Base-by-base conservation (phyloP, 2,797 vertebrate genomes). In the Cossypha polioptera region DNA sequence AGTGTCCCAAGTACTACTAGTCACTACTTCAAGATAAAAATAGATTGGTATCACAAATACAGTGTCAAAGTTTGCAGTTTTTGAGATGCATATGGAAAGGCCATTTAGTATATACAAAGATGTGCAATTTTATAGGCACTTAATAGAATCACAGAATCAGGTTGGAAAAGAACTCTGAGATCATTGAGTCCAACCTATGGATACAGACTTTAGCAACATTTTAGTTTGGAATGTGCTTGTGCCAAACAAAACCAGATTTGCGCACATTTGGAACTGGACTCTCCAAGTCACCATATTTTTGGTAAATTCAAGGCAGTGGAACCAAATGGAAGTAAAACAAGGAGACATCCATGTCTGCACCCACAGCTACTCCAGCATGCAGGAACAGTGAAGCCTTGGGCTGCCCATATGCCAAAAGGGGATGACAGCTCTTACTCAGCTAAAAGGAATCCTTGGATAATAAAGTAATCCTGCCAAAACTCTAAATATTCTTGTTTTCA, bases 311-410 rank as follows among this genome's bases (percentile, higher is more conserved):
- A 86, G 48, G 33, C 43, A 63, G 12, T 45, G 31, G 16, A 19
- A 71, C 4, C 1, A 3, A 45, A 51, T 3, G 6, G 29, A 80
- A 22, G 6, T 15, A 73, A 72, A 79, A 54, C 0, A 2, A 35
- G 20, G 45, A 79, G 45, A 55, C 43, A 48, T 3, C 10, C 1
- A 2, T 12, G 11, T 36, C 58, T 87, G 33, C 9, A 55, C 12
- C 9, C 43, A 57, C 19, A 75, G 31, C 45, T 68, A n/a, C 22
- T 67, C 29, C 0, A 0, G 40, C 0, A 1, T 18, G 25, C 0
- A 6, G 61, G 25, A 59, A 6, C 55, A 73, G 15, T 5, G n/a
- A 55, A 66, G 22, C 3, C 16, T 29, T 11, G 8, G 25, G 38
- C 18, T 40, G 31, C 31, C 10, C 16, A 66, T 26, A 42, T 5